These are phyloP conservation scores for Oncorhynchus kisutch DNA, from an alignment of 2,113 vertebrate genomes.

Conservation along the genomic window DNA sequence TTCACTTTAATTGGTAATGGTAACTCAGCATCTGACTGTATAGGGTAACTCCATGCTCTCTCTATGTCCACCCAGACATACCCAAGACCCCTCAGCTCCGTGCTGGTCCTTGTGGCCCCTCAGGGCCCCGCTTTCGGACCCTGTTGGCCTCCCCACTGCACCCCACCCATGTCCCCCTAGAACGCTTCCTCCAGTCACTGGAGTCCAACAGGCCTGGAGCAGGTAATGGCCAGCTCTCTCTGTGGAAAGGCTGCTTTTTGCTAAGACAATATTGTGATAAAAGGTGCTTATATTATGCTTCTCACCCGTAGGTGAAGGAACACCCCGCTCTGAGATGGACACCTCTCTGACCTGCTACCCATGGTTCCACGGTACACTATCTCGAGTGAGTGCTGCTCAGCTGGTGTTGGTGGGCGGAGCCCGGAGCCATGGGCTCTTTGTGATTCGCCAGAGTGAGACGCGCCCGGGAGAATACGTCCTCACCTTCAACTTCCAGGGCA, in stretches of 20 bases:
- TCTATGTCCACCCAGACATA: background rate
- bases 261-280: too few relatives aligned
- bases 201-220: slow-evolving; percentile 67
- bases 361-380: slow-evolving; percentile 96
- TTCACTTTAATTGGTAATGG: background rate
- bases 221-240: slow-evolving; percentile 27
- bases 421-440: slow-evolving; percentile 90
- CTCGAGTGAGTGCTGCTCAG: slow-evolving; percentile 90
- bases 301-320: slow-evolving; percentile 60
- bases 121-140: slow-evolving; percentile 75
- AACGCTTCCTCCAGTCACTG: slow-evolving; percentile 88
- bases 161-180: slow-evolving; percentile 84
- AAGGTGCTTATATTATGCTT: background rate
- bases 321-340: slow-evolving; percentile 60
- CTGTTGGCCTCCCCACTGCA: slow-evolving; percentile 74
- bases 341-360: slow-evolving; percentile 83
- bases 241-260: too few relatives aligned
- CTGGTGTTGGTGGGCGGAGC: slow-evolving; percentile 87
- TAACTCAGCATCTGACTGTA: too few relatives aligned
- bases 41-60: background rate
- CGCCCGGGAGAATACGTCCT: slow-evolving; percentile 95
- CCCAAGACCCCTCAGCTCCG: background rate
- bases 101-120: slow-evolving; percentile 10
- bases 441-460: slow-evolving; percentile 96
- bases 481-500: slow-evolving; percentile 99